Conservation (phyloP, 2,113 vertebrate genomes). For the Oncorhynchus keta region DNA sequence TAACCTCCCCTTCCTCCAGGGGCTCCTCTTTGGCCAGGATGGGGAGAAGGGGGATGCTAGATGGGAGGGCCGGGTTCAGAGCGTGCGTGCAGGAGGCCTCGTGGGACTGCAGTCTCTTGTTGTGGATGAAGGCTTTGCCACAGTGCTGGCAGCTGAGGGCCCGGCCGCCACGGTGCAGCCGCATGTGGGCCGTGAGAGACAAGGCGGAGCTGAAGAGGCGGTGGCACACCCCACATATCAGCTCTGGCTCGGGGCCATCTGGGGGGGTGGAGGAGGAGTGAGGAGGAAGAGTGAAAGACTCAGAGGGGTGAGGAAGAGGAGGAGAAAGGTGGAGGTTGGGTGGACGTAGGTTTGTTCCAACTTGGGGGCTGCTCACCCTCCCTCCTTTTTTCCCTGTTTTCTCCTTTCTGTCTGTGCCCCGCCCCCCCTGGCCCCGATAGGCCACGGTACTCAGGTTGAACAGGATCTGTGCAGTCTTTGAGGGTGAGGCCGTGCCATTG, state of each 20-base stretch:
- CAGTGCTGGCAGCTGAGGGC: slow-evolving; percentile 83
- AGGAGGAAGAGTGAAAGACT: slow-evolving; percentile 53
- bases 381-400: slow-evolving; percentile 65
- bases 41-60: slow-evolving; percentile 52
- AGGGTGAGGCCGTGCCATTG: slow-evolving; percentile 69
- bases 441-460: slow-evolving; percentile 75
- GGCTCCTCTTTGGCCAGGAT: slow-evolving; percentile 74
- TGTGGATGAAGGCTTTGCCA: slow-evolving; percentile 87
- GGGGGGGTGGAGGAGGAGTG: slow-evolving; percentile 2
- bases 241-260: slow-evolving; percentile 71
- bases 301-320: slow-evolving; percentile 59
- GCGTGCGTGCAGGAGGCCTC: slow-evolving; percentile 78
- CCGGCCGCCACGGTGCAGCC: slow-evolving; percentile 79
- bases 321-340: slow-evolving; percentile 69
- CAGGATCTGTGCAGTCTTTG: slow-evolving; percentile 79
- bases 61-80: slow-evolving; percentile 45
- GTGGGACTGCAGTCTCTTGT: slow-evolving; percentile 87
- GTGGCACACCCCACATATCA: slow-evolving; percentile 78
- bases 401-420: slow-evolving; percentile 65
- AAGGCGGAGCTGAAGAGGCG: slow-evolving; percentile 78
- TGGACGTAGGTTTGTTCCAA: slow-evolving; percentile 65
- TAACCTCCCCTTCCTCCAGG: slow-evolving; percentile 72
- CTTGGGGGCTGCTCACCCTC: slow-evolving; percentile 68
- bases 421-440: slow-evolving; percentile 60
- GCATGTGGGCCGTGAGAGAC: slow-evolving; percentile 77